phyloP scores from a whole-genome alignment of 2,797 vertebrate genomes.

The Liasis olivaceus region DNA sequence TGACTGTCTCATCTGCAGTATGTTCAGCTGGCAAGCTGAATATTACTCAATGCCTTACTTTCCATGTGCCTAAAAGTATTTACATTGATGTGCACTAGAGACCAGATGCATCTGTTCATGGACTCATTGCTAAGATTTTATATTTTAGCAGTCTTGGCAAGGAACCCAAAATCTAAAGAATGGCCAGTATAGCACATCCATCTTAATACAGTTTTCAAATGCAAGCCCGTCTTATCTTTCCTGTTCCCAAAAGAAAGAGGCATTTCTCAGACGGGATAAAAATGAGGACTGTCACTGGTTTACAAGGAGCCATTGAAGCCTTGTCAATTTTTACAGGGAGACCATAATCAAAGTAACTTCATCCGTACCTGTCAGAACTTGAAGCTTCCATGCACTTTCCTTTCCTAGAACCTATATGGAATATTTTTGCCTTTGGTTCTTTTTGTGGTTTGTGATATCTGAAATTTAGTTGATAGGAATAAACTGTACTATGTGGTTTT shows the following conservation, averaged over 20 bases:
- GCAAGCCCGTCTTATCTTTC: not conserved
- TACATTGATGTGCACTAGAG: not conserved
- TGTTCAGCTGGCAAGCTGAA: not conserved
- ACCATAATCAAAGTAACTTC: not conserved
- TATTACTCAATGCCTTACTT: not conserved
- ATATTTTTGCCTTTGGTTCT: constrained; percentile 51
- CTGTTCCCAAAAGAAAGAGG: not conserved
- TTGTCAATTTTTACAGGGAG: not conserved
- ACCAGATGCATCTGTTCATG: not conserved
- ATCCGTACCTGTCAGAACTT: not conserved
- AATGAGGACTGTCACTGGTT: not conserved
- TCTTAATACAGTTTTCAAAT: not conserved
- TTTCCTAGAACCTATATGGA: not conserved
- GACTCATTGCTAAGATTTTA: not conserved
- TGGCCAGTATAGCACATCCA: not conserved
- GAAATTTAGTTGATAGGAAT: constrained; percentile 67
- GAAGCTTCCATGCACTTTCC: constrained; percentile 25
- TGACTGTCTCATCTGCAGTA: not conserved
- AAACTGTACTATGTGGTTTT: constrained; percentile 63
- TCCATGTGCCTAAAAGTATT: not conserved
- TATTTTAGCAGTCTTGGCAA: not conserved
- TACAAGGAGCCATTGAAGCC: not conserved
- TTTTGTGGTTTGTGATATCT: constrained; percentile 64
- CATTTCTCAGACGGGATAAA: not conserved
- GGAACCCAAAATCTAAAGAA: not conserved